Percentiles rank a stretch among this genome's conserved stretches.
Conservation (phyloP, 2,113 vertebrate genomes). For the Rhegmatorhina hoffmannsi region DNA sequence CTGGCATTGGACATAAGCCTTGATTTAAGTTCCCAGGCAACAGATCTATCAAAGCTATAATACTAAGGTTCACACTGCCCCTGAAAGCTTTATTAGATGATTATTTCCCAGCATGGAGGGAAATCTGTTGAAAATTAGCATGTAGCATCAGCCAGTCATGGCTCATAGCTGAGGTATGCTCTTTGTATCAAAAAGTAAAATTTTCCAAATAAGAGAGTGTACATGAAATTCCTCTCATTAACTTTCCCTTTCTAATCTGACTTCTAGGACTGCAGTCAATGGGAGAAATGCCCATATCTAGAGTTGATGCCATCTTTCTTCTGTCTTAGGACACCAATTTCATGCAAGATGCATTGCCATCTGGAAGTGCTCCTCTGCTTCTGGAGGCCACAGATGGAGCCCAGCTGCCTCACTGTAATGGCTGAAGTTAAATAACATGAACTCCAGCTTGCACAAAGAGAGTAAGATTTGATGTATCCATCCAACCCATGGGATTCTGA, state of each 20-base stretch:
- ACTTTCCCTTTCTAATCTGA: not conserved
- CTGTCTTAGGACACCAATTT: not conserved
- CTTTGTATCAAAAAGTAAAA: not conserved
- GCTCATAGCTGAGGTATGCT: not conserved
- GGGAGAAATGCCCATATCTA: not conserved
- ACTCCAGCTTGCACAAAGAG: not conserved
- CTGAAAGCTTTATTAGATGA: slow-evolving; percentile 61
- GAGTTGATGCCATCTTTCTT: not conserved
- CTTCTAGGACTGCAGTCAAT: not conserved
- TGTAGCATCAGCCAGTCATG: slow-evolving; percentile 4
- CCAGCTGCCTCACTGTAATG: not conserved
- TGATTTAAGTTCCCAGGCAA: slow-evolving; percentile 37
- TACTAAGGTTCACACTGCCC: slow-evolving; percentile 37
- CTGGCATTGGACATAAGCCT: slow-evolving; percentile 37
- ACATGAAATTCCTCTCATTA: not conserved
- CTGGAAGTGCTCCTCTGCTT: not conserved
- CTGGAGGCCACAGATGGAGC: not conserved
- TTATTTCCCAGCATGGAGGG: slow-evolving; percentile 44
- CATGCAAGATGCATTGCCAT: fast-evolving
- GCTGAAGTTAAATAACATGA: not conserved
- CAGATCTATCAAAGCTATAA: slow-evolving; percentile 53
- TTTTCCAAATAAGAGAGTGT: not conserved
- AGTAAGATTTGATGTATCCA: not conserved
- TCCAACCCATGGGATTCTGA: not conserved
- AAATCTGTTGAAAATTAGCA: slow-evolving; percentile 53